Evolutionary conservation across 2,797 vertebrate species (phyloP).

Genomic region (Pangasius krempfi): DNA sequence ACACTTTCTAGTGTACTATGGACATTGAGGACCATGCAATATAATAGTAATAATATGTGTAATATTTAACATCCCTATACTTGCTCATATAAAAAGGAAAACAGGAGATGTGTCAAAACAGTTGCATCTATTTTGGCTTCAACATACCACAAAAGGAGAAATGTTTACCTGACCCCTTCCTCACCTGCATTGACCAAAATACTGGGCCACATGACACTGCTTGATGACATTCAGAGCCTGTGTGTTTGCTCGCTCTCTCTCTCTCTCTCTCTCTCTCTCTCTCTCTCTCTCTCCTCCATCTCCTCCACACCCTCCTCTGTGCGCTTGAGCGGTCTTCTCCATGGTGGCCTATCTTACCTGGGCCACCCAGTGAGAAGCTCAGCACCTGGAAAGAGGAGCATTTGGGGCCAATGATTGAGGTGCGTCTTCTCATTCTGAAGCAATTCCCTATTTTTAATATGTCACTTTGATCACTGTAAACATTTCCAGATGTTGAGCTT

Average conservation of each 20-base stretch:
- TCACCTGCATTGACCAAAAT: conserved; percentile 55
- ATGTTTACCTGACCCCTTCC: conserved; percentile 55
- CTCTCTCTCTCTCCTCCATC: conserved; percentile 56
- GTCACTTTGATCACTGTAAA: conserved; percentile 58
- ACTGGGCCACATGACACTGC: conserved; percentile 66
- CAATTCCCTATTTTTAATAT: conserved; percentile 60
- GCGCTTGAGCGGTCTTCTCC: conserved; percentile 54
- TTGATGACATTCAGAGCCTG: conserved; percentile 71
- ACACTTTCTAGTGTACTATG: not conserved
- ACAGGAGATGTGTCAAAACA: conserved; percentile 16
- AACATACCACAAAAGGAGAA: conserved; percentile 33
- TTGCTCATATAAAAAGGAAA: not conserved
- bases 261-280: not conserved
- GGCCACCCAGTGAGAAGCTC: conserved; percentile 70
- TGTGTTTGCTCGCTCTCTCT: conserved; percentile 68
- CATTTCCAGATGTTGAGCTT: conserved; percentile 60
- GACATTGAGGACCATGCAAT: not conserved
- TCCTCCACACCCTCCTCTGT: conserved; percentile 51
- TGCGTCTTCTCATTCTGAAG: conserved; percentile 32
- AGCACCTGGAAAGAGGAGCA: conserved; percentile 58
- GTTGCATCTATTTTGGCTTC: conserved; percentile 32
- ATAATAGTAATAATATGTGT: not conserved
- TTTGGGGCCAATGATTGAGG: conserved; percentile 46
- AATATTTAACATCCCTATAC: not conserved
- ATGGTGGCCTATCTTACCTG: conserved; percentile 62